Percentiles rank a stretch among this genome's conserved stretches.
These are phyloP conservation scores for Campoplex capitator DNA, from an alignment of 2,888 invertebrate genomes.

Conservation along the genomic window DNA sequence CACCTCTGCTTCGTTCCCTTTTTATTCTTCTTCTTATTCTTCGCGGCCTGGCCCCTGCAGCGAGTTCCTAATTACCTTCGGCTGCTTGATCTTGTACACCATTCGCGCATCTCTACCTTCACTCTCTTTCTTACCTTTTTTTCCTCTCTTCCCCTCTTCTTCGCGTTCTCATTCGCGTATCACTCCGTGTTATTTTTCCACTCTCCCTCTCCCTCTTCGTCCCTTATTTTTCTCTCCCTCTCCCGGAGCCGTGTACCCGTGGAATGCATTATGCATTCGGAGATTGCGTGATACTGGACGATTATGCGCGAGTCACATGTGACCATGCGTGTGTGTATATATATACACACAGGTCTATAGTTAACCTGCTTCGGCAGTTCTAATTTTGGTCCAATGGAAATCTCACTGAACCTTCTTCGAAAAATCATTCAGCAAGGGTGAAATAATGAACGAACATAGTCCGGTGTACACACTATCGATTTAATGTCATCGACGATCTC, in stretches of 20 bases:
- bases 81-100: conserved; percentile 59
- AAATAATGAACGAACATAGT: conserved; percentile 24
- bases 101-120: conserved; percentile 40
- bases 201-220: conserved; percentile 60
- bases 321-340: conserved; percentile 29
- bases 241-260: conserved; percentile 49
- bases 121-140: conserved; percentile 28
- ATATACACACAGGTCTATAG: conserved; percentile 14
- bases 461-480: neutral
- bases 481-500: neutral
- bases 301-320: conserved; percentile 75
- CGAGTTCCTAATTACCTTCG: conserved; percentile 77
- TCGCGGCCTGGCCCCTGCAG: conserved; percentile 68
- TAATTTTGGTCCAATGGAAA: conserved; percentile 48
- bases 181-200: conserved; percentile 50
- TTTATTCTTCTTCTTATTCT: conserved; percentile 44
- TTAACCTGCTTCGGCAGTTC: conserved; percentile 41
- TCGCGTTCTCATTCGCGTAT: conserved; percentile 58
- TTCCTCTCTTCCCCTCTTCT: conserved; percentile 17
- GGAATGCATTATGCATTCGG: conserved; percentile 80
- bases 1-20: conserved; percentile 22
- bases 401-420: neutral
- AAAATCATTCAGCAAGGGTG: conserved; percentile 12
- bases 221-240: conserved; percentile 52
- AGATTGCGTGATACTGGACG: conserved; percentile 80